Evolutionary conservation across 2,113 vertebrate species (phyloP).

Genomic region (Alethe diademata): DNA sequence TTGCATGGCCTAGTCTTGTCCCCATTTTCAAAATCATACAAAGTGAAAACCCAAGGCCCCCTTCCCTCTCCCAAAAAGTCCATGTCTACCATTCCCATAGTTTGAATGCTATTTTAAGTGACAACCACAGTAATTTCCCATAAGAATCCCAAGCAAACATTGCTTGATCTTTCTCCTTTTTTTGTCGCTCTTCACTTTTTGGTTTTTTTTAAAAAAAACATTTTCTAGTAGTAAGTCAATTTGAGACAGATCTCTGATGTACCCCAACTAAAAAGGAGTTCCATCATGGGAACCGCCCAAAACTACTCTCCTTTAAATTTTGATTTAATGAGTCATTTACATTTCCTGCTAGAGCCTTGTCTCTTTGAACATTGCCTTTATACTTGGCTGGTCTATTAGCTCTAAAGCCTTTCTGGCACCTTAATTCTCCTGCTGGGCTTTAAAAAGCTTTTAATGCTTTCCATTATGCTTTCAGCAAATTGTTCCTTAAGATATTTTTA

Average conservation of each 20-base stretch:
- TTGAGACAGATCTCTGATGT: not conserved
- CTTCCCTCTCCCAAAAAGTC: not conserved
- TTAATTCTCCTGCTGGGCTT: not conserved
- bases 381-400: not conserved
- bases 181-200: not conserved
- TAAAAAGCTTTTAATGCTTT: not conserved
- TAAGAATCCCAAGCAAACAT: not conserved
- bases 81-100: not conserved
- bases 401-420: not conserved
- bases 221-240: not conserved
- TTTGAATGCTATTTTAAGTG: not conserved
- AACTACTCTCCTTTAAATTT: not conserved
- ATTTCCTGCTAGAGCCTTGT: not conserved
- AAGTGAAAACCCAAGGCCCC: accelerated
- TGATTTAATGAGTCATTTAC: not conserved
- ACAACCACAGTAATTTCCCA: not conserved
- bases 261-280: not conserved
- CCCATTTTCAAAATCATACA: not conserved
- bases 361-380: not conserved
- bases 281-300: not conserved
- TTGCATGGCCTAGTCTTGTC: not conserved
- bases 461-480: not conserved
- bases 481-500: not conserved
- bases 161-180: not conserved
- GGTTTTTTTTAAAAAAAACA: accelerated